Percentiles rank a stretch among this genome's conserved stretches.
Evolutionary conservation across 2,113 vertebrate species (phyloP).

Genomic region (Clarias batrachus): DNA sequence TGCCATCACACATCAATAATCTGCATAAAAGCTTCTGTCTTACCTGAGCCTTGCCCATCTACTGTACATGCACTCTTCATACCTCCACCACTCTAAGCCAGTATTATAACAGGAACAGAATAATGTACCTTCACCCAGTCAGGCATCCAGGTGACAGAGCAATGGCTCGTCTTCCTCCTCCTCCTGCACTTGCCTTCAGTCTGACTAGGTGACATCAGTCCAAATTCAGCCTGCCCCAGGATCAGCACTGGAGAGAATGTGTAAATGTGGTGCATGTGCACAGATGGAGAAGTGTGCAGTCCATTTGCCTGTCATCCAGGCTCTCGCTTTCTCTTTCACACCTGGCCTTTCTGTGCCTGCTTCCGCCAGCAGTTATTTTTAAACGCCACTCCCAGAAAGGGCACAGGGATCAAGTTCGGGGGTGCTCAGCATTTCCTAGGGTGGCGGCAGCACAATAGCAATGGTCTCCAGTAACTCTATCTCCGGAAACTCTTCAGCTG

Average conservation of each 20-base stretch:
- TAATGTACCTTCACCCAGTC: constrained; percentile 59
- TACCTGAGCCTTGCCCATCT: not conserved
- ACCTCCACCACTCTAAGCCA: not conserved
- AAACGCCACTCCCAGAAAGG: constrained; percentile 61
- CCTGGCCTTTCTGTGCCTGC: constrained; percentile 36
- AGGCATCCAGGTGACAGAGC: constrained; percentile 63
- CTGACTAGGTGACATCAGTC: constrained; percentile 58
- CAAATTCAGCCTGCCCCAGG: not conserved
- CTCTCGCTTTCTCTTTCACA: constrained; percentile 16
- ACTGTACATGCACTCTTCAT: not conserved
- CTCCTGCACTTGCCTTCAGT: constrained; percentile 51
- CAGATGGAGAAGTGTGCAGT: constrained; percentile 21
- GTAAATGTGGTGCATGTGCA: not conserved
- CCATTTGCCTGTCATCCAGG: constrained; percentile 37
- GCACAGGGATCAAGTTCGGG: constrained; percentile 69
- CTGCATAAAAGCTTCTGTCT: not conserved
- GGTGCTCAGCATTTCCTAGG: constrained; percentile 70
- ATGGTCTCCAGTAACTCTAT: constrained; percentile 62
- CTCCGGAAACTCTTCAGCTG: constrained; percentile 29
- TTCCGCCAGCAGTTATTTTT: constrained; percentile 66
- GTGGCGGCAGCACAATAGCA: constrained; percentile 62
- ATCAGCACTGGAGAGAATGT: constrained; percentile 3
- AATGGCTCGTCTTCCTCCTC: constrained; percentile 56
- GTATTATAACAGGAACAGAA: not conserved
- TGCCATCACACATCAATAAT: not conserved